phyloP scores from a whole-genome alignment of 37 sponge, comb jelly and placozoan genomes.

The Crambe crambe region DNA sequence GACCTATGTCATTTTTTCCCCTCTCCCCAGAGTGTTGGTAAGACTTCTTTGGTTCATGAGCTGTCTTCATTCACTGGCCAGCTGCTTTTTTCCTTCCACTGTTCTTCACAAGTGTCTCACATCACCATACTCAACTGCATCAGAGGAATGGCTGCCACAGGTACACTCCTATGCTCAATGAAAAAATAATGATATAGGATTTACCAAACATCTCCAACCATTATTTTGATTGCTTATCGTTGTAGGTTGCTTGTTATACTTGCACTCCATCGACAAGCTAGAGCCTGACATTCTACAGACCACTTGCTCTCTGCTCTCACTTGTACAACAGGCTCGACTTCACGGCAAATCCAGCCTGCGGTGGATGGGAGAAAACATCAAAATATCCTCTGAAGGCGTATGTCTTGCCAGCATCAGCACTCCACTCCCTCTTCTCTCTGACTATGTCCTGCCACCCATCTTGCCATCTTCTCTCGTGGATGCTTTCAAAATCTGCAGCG shows the following conservation, averaged over 20 bases:
- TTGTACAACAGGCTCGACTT: slow-evolving; percentile 20
- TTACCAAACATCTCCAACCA: background rate
- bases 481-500: slow-evolving; percentile 26
- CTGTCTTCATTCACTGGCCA: slow-evolving; percentile 39
- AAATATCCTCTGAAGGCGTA: slow-evolving; percentile 15
- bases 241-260: slow-evolving; percentile 47
- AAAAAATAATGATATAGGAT: background rate
- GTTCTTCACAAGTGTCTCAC: slow-evolving; percentile 19
- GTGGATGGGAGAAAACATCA: slow-evolving; percentile 6
- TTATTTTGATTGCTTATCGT: background rate
- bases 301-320: slow-evolving; percentile 8
- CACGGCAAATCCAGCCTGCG: slow-evolving; percentile 6
- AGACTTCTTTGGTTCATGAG: slow-evolving; percentile 15
- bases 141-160: slow-evolving; percentile 68
- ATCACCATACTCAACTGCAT: slow-evolving; percentile 19
- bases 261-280: slow-evolving; percentile 34
- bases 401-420: slow-evolving; percentile 40
- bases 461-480: background rate
- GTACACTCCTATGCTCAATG: slow-evolving; percentile 7
- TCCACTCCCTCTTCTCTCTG: background rate
- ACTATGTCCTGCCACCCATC: background rate
- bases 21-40: slow-evolving; percentile 25
- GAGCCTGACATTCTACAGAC: slow-evolving; percentile 32
- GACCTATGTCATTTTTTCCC: no score
- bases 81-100: slow-evolving; percentile 37